Evolutionary conservation across 2,888 invertebrate species (phyloP), one percentile per base, ranked within the genome.

Genomic region (Hydriomena furcata): DNA sequence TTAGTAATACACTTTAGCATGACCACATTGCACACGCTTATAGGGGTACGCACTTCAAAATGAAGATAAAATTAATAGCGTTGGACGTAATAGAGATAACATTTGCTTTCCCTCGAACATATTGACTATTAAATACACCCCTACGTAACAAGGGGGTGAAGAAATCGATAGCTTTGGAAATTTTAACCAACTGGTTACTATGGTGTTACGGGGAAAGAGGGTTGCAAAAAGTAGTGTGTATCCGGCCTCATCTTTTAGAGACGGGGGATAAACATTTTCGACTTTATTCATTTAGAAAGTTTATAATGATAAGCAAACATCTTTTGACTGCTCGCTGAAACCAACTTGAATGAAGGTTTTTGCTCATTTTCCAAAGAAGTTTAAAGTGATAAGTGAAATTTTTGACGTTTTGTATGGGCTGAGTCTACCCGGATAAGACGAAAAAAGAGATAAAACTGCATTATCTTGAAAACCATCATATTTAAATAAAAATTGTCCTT

Each of bases 101-200:
- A 43, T 52, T 37, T 58, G 55, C 62, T 42, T 55, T 51, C 41
- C 58, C 62, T 55, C 58, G 45, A 63, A 49, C 65, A 63, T 66
- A 71, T 75, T 67, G 69, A 69, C 63, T 69, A 71, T 69, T 65
- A 66, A 60, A 57, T 65, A 60, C 60, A 54, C 66, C 71, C 75
- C 73, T 70, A 48, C 60, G 65, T 68, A 63, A 51, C 54, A 3
- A 71, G 74, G 77, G 84, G 72, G 60, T 48, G 61, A 21, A 65
- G 74, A 82, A 85, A 86, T 88, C 88, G 81, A 89, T 88, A 85
- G 78, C 80, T 82, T 82, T 75, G 72, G 77, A 79, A 80, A 84
- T 78, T 85, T 82, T 78, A 79, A 82, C 76, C 77, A 73, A 49
- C 50, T 74, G 47, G 78, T 81, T 73, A 67, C 75, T 63, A 78